Evolutionary conservation across 2,113 vertebrate genomes (phyloP).

Genomic region (Elaphurus davidianus): DNA sequence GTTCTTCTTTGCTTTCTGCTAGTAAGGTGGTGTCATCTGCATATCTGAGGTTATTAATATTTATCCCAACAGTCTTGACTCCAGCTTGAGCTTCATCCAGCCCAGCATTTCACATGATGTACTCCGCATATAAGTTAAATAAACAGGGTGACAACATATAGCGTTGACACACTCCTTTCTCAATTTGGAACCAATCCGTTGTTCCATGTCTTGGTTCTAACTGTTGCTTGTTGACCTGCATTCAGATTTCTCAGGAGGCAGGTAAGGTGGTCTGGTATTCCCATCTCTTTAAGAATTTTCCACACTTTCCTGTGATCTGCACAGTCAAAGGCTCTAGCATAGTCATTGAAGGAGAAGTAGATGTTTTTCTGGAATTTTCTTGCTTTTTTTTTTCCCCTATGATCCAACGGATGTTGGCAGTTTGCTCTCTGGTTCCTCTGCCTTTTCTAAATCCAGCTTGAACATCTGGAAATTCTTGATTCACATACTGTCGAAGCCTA

Average conservation of each 20-base stretch:
- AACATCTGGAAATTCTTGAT: neutral
- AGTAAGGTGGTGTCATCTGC: neutral
- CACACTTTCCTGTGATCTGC: neutral
- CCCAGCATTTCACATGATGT: neutral
- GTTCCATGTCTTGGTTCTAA: neutral
- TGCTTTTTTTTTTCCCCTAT: neutral
- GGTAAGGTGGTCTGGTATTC: neutral
- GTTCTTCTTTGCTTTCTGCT: neutral
- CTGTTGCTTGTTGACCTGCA: neutral
- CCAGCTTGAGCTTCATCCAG: neutral
- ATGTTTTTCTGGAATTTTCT: neutral
- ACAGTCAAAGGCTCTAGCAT: neutral
- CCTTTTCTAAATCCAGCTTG: neutral
- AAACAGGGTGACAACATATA: neutral
- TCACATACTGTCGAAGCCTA: neutral
- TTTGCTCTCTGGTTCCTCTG: neutral
- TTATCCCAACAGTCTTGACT: neutral
- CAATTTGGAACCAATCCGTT: neutral
- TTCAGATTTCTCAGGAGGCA: neutral
- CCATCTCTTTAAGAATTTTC: neutral
- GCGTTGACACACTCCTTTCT: neutral
- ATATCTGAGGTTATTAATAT: neutral
- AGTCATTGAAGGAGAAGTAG: neutral
- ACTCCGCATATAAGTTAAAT: neutral
- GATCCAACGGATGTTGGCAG: neutral